Conservation (phyloP, 2,888 invertebrate species). For the Cerastis leucographa region DNA sequence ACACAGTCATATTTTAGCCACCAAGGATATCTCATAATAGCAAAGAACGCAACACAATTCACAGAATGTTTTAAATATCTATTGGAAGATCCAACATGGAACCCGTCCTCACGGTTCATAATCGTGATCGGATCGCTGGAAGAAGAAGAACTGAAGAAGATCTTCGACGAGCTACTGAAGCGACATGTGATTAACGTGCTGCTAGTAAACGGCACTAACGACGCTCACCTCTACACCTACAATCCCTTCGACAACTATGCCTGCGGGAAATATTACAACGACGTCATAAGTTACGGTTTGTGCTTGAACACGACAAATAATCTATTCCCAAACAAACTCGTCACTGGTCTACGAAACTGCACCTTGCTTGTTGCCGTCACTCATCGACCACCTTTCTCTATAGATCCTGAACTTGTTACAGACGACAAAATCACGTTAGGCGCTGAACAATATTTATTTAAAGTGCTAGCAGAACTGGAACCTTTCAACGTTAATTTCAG, state of each 20-base stretch:
- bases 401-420: conserved; percentile 46
- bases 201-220: conserved; percentile 70
- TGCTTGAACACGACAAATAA: conserved; percentile 65
- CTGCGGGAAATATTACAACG: conserved; percentile 77
- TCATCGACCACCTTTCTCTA: conserved; percentile 47
- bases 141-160: conserved; percentile 49
- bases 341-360: conserved; percentile 75
- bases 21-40: conserved; percentile 70
- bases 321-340: conserved; percentile 71
- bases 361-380: conserved; percentile 69
- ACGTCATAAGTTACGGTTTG: conserved; percentile 73
- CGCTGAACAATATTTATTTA: conserved; percentile 51
- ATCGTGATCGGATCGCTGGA: conserved; percentile 68
- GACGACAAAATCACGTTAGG: conserved; percentile 29
- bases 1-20: conserved; percentile 33
- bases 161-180: conserved; percentile 74
- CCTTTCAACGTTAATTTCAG: conserved; percentile 44
- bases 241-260: conserved; percentile 79
- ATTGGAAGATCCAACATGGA: conserved; percentile 70
- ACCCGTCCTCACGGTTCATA: conserved; percentile 72
- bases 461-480: conserved; percentile 46
- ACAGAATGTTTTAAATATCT: conserved; percentile 59
- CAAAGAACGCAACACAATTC: conserved; percentile 60
- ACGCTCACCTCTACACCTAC: conserved; percentile 75
- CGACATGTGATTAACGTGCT: conserved; percentile 71